Evolutionary conservation across 1,140 invertebrate species (phyloP).

Genomic region (Drosophila varians): DNA sequence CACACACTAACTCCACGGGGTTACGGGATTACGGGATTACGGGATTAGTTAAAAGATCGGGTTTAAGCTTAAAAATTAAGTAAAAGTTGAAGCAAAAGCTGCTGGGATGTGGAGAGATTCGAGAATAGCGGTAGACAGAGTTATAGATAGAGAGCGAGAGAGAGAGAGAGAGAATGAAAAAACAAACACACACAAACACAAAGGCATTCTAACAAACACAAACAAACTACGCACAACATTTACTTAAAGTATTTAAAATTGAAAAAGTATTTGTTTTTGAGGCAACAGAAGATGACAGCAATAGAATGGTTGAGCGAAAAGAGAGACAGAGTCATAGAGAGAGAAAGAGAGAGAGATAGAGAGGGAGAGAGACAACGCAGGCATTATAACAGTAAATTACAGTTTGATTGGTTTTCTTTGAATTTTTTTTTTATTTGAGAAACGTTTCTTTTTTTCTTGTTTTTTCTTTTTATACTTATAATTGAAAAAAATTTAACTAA

Average conservation of each 20-base stretch:
- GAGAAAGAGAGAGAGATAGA: conserved; percentile 15
- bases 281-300: conserved; percentile 21
- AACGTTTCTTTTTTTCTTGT: conserved; percentile 34
- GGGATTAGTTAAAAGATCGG: conserved; percentile 28
- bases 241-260: conserved; percentile 19
- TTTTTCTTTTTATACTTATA: conserved; percentile 43
- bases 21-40: not conserved
- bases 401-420: conserved; percentile 47
- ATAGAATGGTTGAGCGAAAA: conserved; percentile 10
- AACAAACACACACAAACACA: conserved; percentile 25
- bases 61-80: conserved; percentile 7
- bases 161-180: not conserved
- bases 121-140: conserved; percentile 10
- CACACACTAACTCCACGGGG: conserved; percentile 42
- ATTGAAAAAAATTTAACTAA: conserved; percentile 68
- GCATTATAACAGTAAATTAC: conserved; percentile 50
- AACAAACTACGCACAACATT: conserved; percentile 30
- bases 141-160: not conserved
- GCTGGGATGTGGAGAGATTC: not conserved
- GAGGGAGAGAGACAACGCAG: conserved; percentile 27
- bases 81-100: conserved; percentile 15
- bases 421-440: conserved; percentile 54
- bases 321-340: conserved; percentile 25
- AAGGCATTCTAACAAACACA: conserved; percentile 16
- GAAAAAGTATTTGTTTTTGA: not conserved